Evolutionary conservation across 2,888 invertebrate species (phyloP).

Genomic region (Yponomeuta plumbellus): DNA sequence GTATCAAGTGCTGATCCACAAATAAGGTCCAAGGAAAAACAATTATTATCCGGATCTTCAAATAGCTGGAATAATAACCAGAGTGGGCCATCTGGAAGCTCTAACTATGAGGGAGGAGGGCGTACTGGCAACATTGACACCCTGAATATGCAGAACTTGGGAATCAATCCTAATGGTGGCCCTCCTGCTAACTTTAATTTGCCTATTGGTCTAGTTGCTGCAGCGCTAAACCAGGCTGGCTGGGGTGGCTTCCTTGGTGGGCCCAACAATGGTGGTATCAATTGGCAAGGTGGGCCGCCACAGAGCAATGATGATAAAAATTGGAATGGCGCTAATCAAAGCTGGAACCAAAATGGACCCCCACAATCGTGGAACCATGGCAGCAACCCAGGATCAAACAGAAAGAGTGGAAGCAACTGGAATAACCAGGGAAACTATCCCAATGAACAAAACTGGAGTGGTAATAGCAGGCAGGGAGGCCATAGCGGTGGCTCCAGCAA

Average conservation of each 20-base stretch:
- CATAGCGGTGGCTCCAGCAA: conserved; percentile 78
- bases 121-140: conserved; percentile 85
- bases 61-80: conserved; percentile 67
- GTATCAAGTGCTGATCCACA: conserved; percentile 94
- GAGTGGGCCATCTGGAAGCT: conserved; percentile 51
- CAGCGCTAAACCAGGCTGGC: conserved; percentile 91
- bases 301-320: conserved; percentile 70
- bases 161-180: conserved; percentile 81
- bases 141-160: conserved; percentile 91
- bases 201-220: conserved; percentile 85
- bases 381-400: conserved; percentile 56
- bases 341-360: conserved; percentile 74
- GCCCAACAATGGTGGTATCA: conserved; percentile 80
- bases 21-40: conserved; percentile 72
- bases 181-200: conserved; percentile 76
- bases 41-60: conserved; percentile 53
- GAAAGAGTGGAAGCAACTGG: conserved; percentile 52
- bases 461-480: conserved; percentile 39
- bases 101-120: conserved; percentile 62
- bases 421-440: conserved; percentile 56
- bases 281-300: conserved; percentile 80
- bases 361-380: conserved; percentile 66
- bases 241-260: conserved; percentile 70
- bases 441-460: conserved; percentile 55
- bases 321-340: conserved; percentile 70